These are phyloP conservation scores for Oriolus oriolus DNA, from an alignment of 2,113 vertebrate species.

Conservation along the genomic window DNA sequence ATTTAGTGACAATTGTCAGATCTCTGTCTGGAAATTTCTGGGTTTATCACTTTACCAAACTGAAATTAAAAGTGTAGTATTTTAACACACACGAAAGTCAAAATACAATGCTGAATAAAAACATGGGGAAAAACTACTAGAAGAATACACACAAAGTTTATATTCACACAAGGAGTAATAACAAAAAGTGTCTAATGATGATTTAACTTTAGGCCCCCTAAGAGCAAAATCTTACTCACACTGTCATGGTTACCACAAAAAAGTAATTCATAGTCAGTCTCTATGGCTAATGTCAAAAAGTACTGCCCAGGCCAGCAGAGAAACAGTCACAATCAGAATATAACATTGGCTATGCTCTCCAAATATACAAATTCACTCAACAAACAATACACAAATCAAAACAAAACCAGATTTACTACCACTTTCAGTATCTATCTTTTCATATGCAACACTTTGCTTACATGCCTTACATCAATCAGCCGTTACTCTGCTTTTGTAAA, in stretches of 20 bases:
- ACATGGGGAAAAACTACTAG: fast-evolving
- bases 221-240: not conserved
- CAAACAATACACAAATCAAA: not conserved
- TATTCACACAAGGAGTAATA: not conserved
- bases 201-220: not conserved
- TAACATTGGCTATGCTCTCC: fast-evolving
- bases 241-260: not conserved
- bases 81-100: not conserved
- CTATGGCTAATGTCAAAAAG: not conserved
- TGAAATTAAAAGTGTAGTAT: not conserved
- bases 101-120: not conserved
- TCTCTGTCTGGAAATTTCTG: not conserved
- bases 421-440: not conserved
- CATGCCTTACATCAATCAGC: not conserved
- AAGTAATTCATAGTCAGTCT: not conserved
- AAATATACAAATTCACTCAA: not conserved
- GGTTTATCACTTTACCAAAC: not conserved
- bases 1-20: not conserved
- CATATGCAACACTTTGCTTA: not conserved
- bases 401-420: not conserved
- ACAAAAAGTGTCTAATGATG: not conserved
- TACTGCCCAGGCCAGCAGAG: not conserved
- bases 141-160: not conserved
- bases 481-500: not conserved
- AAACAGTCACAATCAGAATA: not conserved